Evolutionary conservation across 2,113 vertebrate species (phyloP).

Genomic region (Corythornis madagascariensis): DNA sequence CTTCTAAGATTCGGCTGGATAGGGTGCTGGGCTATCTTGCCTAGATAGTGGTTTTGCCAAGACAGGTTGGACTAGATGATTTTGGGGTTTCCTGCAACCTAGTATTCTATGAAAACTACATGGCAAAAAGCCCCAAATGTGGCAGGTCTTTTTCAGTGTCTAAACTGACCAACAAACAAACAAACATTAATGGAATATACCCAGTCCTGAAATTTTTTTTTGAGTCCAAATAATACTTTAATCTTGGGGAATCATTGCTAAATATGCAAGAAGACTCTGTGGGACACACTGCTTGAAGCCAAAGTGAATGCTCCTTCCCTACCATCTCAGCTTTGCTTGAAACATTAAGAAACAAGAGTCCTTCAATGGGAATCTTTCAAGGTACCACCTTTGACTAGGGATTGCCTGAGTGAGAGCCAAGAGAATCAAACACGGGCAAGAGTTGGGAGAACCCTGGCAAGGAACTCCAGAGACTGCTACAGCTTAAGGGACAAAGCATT

Average conservation of each 20-base stretch:
- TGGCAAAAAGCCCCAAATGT: background rate
- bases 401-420: background rate
- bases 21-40: background rate
- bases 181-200: background rate
- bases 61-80: background rate
- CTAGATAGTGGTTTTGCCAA: background rate
- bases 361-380: background rate
- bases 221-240: background rate
- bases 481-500: background rate
- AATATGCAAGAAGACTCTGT: background rate
- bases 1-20: background rate
- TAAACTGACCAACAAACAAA: background rate
- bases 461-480: background rate
- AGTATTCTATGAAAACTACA: background rate
- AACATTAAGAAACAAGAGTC: background rate
- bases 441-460: background rate
- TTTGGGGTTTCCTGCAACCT: background rate
- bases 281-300: background rate
- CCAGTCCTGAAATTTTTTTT: background rate
- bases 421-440: background rate
- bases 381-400: background rate
- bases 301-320: background rate
- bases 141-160: background rate
- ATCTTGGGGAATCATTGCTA: background rate
- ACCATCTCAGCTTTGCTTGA: background rate